phyloP scores from a whole-genome alignment of 2,888 invertebrate species.

The Choristoneura rosaceana region DNA sequence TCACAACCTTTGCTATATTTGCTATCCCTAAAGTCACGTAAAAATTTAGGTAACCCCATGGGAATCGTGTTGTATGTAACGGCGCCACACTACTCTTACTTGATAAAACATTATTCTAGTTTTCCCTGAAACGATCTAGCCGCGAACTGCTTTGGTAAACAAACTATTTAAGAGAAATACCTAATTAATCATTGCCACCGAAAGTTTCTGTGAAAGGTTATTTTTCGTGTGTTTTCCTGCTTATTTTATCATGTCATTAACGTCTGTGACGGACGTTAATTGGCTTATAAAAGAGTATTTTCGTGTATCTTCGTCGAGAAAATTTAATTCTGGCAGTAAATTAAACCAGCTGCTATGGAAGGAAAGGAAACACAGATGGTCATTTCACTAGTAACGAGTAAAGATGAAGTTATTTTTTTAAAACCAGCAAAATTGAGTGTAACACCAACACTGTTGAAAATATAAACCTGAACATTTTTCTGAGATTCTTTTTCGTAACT shows the following conservation, averaged over 20 bases:
- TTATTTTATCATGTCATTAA: constrained; percentile 30
- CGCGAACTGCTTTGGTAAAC: not conserved
- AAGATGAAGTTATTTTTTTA: not conserved
- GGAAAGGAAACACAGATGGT: not conserved
- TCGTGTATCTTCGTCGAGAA: constrained; percentile 24
- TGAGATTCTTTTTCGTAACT: not conserved
- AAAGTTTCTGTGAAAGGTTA: not conserved
- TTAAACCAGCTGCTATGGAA: constrained; percentile 13
- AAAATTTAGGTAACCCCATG: too few species aligned
- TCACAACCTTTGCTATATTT: too few species aligned
- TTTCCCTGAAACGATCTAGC: not conserved
- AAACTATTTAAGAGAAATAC: not conserved
- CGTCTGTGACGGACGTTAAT: constrained; percentile 28
- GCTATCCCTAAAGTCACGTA: too few species aligned
- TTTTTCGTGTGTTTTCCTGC: constrained; percentile 12
- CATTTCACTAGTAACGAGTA: not conserved
- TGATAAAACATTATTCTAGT: not conserved
- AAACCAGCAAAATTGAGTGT: too few species aligned
- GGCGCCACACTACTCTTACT: too few species aligned
- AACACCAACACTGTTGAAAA: too few species aligned
- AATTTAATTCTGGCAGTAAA: constrained; percentile 27
- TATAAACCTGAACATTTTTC: too few species aligned
- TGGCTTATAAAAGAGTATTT: constrained; percentile 29
- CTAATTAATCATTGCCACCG: not conserved
- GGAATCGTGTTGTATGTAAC: too few species aligned